A percentile compares a stretch with the other conserved stretches of the same genome.
These are phyloP conservation scores for Hypolimnas misippus DNA, from an alignment of 2,888 invertebrate genomes.

Conservation along the genomic window DNA sequence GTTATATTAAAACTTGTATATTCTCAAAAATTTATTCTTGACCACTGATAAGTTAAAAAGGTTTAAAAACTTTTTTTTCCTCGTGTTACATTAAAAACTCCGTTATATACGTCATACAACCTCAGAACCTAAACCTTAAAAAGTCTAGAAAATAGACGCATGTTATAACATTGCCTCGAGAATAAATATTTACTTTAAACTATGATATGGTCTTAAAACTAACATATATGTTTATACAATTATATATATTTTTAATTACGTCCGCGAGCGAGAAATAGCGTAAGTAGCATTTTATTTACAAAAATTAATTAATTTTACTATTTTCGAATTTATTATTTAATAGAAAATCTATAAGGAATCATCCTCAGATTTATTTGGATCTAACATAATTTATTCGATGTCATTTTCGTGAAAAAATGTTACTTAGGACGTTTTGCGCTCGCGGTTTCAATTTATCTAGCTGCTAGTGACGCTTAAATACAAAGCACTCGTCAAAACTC, in stretches of 20 bases:
- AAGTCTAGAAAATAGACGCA: conserved; percentile 13
- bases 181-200: conserved; percentile 49
- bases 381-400: too few species aligned
- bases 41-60: background rate
- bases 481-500: background rate
- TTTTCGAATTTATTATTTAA: too few species aligned
- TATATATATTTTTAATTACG: conserved; percentile 6
- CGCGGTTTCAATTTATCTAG: conserved; percentile 6
- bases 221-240: conserved; percentile 26
- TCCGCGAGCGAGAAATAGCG: too few species aligned
- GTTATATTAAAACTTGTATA: too few species aligned
- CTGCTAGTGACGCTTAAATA: conserved; percentile 2
- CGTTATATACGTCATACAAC: background rate
- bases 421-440: too few species aligned
- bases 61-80: background rate
- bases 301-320: too few species aligned
- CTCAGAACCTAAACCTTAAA: conserved; percentile 3
- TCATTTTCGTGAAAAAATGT: too few species aligned
- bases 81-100: background rate
- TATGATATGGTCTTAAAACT: conserved; percentile 53
- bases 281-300: too few species aligned
- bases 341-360: too few species aligned
- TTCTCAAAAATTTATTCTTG: too few species aligned
- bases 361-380: too few species aligned
- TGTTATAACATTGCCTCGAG: conserved; percentile 20